Evolutionary conservation across 2,888 invertebrate species (phyloP).

Genomic region (Ernsta delagoae): DNA sequence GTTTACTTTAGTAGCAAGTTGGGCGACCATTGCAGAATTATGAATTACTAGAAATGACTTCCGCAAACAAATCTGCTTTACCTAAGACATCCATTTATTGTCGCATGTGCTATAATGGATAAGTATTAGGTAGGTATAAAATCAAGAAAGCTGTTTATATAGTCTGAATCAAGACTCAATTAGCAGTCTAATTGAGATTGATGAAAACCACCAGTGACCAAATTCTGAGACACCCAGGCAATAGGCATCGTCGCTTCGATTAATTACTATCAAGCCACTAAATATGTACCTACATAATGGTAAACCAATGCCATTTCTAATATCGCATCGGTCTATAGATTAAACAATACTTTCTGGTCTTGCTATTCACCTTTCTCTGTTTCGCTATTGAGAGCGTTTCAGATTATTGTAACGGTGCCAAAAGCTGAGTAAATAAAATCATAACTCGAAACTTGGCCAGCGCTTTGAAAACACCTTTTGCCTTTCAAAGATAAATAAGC

Average conservation of each 20-base stretch:
- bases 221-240: too few relatives aligned
- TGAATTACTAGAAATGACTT: slow-evolving; percentile 3
- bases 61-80: background rate
- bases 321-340: background rate
- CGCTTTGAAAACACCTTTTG: slow-evolving; percentile 31
- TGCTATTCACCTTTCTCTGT: slow-evolving; percentile 16
- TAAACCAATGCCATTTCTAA: background rate
- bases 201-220: too few relatives aligned
- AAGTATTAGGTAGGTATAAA: too few relatives aligned
- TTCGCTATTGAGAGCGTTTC: slow-evolving; percentile 28
- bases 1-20: slow-evolving; percentile 13
- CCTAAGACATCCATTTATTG: too few relatives aligned
- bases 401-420: slow-evolving; percentile 34
- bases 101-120: too few relatives aligned
- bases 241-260: too few relatives aligned
- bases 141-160: too few relatives aligned
- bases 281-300: too few relatives aligned
- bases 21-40: slow-evolving; percentile 1
- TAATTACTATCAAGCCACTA: too few relatives aligned
- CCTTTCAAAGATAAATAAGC: slow-evolving; percentile 25
- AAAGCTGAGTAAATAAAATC: slow-evolving; percentile 37
- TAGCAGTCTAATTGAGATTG: too few relatives aligned
- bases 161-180: too few relatives aligned
- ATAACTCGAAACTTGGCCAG: slow-evolving; percentile 33
- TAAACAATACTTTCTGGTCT: background rate